Evolutionary conservation across 2,113 vertebrate species (phyloP).

Genomic region (Butorides virescens): DNA sequence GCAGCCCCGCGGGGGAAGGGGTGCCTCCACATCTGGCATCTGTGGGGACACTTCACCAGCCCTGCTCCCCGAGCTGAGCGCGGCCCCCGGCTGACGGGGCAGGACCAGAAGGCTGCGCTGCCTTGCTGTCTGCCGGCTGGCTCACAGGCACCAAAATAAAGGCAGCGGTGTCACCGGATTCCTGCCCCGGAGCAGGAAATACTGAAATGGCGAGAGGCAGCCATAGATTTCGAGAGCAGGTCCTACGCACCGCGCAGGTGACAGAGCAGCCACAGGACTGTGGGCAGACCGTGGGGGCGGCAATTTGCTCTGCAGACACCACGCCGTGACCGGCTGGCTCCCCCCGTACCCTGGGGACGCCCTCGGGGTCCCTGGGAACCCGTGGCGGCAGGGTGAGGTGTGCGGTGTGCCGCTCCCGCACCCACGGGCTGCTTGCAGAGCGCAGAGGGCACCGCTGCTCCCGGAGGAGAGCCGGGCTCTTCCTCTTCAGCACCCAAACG

Average conservation of each 20-base stretch:
- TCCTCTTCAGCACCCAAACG: background rate
- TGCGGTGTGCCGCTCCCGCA: background rate
- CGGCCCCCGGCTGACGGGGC: background rate
- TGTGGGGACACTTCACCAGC: accelerated
- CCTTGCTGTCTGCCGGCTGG: background rate
- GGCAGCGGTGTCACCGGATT: background rate
- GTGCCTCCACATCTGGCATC: accelerated
- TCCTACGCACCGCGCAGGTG: accelerated
- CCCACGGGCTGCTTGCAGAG: accelerated
- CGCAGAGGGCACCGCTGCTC: background rate
- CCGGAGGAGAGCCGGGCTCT: background rate
- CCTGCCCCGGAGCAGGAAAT: background rate
- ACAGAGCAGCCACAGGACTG: accelerated
- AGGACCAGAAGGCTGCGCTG: background rate
- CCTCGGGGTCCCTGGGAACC: background rate
- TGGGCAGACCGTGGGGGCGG: accelerated
- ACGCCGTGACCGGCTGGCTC: too few relatives aligned
- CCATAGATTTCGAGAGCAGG: accelerated
- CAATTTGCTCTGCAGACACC: too few relatives aligned
- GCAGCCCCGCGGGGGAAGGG: background rate
- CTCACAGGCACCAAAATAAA: background rate
- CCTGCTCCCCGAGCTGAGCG: background rate
- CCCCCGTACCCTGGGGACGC: background rate
- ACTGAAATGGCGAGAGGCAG: accelerated
- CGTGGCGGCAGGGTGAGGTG: accelerated